Evolutionary conservation across 2,113 vertebrate species (phyloP), one percentile per base, ranked within the genome.

Genomic region (Heterotis niloticus): DNA sequence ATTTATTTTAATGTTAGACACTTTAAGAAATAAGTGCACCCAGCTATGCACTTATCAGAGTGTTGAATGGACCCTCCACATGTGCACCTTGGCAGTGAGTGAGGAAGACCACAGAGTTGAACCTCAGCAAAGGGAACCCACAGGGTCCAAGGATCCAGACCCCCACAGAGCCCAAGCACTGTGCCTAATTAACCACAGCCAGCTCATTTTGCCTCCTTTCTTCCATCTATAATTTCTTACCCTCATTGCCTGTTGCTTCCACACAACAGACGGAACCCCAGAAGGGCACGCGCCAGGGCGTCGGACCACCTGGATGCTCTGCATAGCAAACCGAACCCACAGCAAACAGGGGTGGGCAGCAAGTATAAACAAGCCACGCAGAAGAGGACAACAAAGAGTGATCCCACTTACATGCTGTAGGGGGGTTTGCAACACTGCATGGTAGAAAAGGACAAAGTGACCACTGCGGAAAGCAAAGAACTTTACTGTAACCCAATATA

Each of bases 161-260:
- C 16, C 70, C 70, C 78, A 75, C 70, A 65, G 71, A 28, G 64
- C 29, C 18, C 74, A 20, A 75, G 60, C 52, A 26, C 59, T 51
- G 68, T n/a, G 60, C 60, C n/a, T 79, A 74, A 74, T 79, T 79
- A 79, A 69, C 64, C 44, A 75, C 69, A 74, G 34, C 59, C 74
- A 75, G 74, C 70, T 52, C 34, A 34, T 71, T 64, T 44, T 44
- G 34, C 13, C 70, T 29, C 24, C 28, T 34, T 64, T 56, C 44
- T 66, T 60, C 13, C 60, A 75, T 74, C 71, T 79, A 65, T 79
- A 64, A 79, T 79, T 74, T 79, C 71, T 52, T n/a, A 13, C 29
- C 57, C 70, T 74, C 29, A 64, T 28, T 10, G n/a, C 62, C 65
- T 23, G 70, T 51, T 73, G 71, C 52, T 54, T 74, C 44, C 70